phyloP scores from a whole-genome alignment of 2,797 vertebrate species.

The Decapterus maruadsi region DNA sequence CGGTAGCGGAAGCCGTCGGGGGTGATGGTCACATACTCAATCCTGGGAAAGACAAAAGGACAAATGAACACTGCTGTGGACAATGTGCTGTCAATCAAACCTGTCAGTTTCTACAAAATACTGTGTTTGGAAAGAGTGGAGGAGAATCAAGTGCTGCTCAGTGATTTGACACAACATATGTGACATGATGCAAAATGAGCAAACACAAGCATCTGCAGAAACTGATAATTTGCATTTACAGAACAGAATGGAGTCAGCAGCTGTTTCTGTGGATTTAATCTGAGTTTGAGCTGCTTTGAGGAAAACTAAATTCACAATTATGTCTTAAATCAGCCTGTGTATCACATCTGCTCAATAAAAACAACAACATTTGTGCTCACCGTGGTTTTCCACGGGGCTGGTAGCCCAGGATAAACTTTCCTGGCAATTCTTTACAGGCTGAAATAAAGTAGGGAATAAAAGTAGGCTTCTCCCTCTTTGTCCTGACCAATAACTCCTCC shows the following conservation, averaged over 20 bases:
- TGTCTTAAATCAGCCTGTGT: neutral
- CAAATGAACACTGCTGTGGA: neutral
- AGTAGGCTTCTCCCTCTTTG: conserved; percentile 98
- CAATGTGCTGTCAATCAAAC: conserved; percentile 5
- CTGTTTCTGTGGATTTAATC: conserved; percentile 3
- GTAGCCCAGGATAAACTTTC: conserved; percentile 99
- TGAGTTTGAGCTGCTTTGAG: neutral
- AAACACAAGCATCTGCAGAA: neutral
- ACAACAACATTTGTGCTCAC: conserved; percentile 77
- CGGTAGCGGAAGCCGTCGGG: conserved; percentile 98
- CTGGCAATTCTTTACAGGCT: conserved; percentile 96
- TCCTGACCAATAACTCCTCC: conserved; percentile 94
- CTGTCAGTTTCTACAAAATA: neutral
- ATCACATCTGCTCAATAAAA: neutral
- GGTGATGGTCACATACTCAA: conserved; percentile 97
- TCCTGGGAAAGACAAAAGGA: conserved; percentile 73
- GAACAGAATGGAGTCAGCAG: neutral
- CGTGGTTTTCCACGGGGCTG: conserved; percentile 98
- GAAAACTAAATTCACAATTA: neutral
- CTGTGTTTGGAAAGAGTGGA: neutral
- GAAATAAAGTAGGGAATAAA: conserved; percentile 98
- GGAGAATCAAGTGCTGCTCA: neutral
- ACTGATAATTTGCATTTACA: neutral
- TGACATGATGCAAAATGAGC: neutral
- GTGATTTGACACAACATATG: neutral